Evolutionary conservation across 2,888 invertebrate species (phyloP).

Genomic region (Amphipoea lucens): DNA sequence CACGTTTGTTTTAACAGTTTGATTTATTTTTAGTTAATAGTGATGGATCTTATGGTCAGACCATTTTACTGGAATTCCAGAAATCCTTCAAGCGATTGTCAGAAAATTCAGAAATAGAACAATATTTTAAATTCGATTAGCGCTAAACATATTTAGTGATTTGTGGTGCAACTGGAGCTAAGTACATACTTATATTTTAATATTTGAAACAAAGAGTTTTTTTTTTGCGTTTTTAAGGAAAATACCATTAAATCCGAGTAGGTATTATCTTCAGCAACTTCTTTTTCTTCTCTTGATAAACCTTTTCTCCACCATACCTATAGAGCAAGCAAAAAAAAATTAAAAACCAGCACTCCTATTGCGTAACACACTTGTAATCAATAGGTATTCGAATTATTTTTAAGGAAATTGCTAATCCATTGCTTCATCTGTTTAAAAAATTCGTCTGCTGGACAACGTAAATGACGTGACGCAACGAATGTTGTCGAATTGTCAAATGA

Average conservation of each 20-base stretch:
- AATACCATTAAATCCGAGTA: background rate
- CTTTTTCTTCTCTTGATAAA: background rate
- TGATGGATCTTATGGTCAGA: background rate
- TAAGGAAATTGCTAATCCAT: background rate
- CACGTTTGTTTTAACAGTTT: conserved; percentile 38
- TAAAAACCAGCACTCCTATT: background rate
- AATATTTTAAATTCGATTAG: background rate
- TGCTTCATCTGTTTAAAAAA: background rate
- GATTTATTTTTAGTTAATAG: conserved; percentile 14
- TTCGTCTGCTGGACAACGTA: too few relatives aligned
- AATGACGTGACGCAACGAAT: background rate
- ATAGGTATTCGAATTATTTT: background rate
- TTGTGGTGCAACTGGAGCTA: background rate
- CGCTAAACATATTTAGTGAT: background rate
- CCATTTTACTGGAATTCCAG: background rate
- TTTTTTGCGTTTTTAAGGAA: background rate
- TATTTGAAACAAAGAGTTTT: background rate
- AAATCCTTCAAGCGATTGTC: background rate
- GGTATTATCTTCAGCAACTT: background rate
- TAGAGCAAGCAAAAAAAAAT: background rate
- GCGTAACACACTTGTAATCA: background rate
- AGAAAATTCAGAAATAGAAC: background rate
- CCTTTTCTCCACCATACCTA: too few relatives aligned
- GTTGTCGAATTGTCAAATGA: background rate
- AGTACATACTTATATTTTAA: background rate